Conservation (phyloP, 2,888 invertebrate genomes). For the Synanthedon tipuliformis region DNA sequence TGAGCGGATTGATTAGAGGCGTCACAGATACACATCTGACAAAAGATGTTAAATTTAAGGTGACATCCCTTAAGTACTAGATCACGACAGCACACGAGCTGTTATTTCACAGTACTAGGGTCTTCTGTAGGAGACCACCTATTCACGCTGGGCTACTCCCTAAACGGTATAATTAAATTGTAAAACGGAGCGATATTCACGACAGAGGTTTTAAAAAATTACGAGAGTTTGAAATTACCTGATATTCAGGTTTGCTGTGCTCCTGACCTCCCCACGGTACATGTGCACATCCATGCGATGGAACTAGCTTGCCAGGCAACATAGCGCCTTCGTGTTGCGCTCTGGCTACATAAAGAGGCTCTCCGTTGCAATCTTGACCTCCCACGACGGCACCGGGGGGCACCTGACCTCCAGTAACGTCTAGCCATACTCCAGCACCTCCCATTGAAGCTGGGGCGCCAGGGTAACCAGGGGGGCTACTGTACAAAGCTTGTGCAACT, state of each 20-base stretch:
- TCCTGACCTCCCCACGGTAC: conserved; percentile 87
- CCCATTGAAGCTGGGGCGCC: conserved; percentile 14
- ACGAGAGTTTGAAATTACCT: conserved; percentile 51
- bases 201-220: not conserved
- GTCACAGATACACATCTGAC: no score
- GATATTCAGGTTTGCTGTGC: conserved; percentile 80
- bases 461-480: conserved; percentile 36
- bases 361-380: conserved; percentile 70
- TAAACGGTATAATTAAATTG: no score
- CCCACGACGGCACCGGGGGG: conserved; percentile 79
- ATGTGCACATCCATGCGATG: conserved; percentile 82
- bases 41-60: no score
- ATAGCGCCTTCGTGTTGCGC: conserved; percentile 82
- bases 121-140: no score
- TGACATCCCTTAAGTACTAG: no score
- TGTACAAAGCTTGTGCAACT: conserved; percentile 40
- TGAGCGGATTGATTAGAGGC: no score
- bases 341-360: conserved; percentile 76
- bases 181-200: no score
- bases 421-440: conserved; percentile 68
- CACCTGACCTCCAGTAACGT: conserved; percentile 71
- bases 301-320: conserved; percentile 83
- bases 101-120: no score
- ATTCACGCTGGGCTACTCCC: no score
- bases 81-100: no score